Evolutionary conservation across 1,140 invertebrate species (phyloP), one percentile per base, ranked within the genome.

Genomic region (Asobara japonica): DNA sequence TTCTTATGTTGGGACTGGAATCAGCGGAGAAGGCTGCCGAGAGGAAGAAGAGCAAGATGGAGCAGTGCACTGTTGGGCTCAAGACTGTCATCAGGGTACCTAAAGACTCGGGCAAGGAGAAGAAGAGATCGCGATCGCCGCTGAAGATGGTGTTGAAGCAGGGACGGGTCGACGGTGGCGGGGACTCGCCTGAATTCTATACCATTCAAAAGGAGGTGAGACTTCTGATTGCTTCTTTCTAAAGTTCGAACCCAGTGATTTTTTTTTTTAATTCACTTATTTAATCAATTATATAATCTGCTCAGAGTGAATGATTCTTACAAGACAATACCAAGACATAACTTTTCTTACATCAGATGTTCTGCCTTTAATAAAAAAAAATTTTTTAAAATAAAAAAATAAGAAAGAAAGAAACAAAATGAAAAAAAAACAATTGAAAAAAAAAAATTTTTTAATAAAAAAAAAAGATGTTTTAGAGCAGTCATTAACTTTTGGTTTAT

Each of bases 141-240:
- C 82, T 94, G 56, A 94, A 94, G 79, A 93, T 94, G 92, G 93
- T 94, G 56, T 90, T 94, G 80, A 93, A 94, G 80, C 93, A 94
- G 79, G 91, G 91, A 68, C 91, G 92, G 69, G 87, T 88, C 1
- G 76, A 91, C 83, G 89, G 89, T 10, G 89, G 90, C 45, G 85
- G 86, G 1, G 91, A 89, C 29, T 87, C 87, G 13, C 90, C 90
- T 74, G 89, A 91, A 18, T 91, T 91, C 79, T 93, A 93, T 86
- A 94, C 92, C 76, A 92, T 93, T 81, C 92, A 93, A 83, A 93
- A 93, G 82, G 93, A 94, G 91, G 93, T 94, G 74, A 88, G 56
- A n/a, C n/a, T n/a, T n/a, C n/a, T n/a, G n/a, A n/a, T n/a, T n/a
- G n/a, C n/a, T n/a, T n/a, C n/a, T n/a, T n/a, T n/a, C n/a, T n/a